Base-by-base conservation (phyloP, 2,888 invertebrate genomes). In the Conchocele bisecta region DNA sequence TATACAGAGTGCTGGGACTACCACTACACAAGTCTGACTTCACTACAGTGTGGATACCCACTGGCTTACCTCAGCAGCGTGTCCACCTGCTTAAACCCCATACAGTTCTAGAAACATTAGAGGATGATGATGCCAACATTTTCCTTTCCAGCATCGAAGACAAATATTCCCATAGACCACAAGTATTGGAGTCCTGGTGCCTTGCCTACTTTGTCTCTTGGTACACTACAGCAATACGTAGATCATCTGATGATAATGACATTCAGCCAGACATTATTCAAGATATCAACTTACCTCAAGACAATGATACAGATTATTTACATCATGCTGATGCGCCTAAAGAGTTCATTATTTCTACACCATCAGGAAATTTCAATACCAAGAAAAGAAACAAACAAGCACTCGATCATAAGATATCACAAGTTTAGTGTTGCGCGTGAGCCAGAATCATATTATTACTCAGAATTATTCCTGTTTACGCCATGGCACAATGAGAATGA, bases 341-440 rank as follows among this genome's bases (percentile, higher is more conserved):
- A n/a, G n/a, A n/a, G n/a, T n/a, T n/a, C n/a, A n/a, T n/a, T n/a
- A n/a, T n/a, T n/a, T n/a, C n/a, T n/a, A n/a, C n/a, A n/a, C n/a
- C n/a, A n/a, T n/a, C n/a, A n/a, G n/a, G n/a, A n/a, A n/a, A n/a
- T n/a, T n/a, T n/a, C n/a, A n/a, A n/a, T n/a, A n/a, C 64, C 64
- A 69, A 50, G 46, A 56, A 60, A 39, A 29, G 58, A 29, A 41
- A 7, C 33, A 46, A 33, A 39, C 65, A 29, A 26, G 65, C 69
- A 46, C 61, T 68, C n/a, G n/a, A n/a, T n/a, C n/a, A 35, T 60
- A 2, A 64, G 60, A 54, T 68, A 58, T 35, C 68, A 73, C 35
- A 53, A 68, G 26, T 74, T 50, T 24, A 65, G 58, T 22, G 26
- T 58, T 26, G 13, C 28, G 15, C 48, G 39, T 61, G 54, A 70